A percentile compares a stretch with the other conserved stretches of the same genome.
Evolutionary conservation across 2,113 vertebrate genomes (phyloP).

Genomic region (Suricata suricatta): DNA sequence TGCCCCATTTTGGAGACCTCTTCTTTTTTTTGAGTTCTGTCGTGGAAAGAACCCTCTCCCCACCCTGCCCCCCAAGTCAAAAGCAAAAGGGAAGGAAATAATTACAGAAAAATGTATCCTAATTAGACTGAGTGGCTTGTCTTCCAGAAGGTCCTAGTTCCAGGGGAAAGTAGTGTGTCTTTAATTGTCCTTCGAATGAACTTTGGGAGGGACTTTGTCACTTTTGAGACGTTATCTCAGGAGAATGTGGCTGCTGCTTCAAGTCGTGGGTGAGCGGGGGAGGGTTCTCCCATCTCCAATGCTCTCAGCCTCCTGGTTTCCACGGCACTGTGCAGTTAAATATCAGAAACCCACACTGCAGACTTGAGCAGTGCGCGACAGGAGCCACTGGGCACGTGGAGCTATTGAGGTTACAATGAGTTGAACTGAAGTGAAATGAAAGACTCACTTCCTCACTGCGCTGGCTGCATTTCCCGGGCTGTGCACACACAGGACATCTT

Average conservation of each 20-base stretch:
- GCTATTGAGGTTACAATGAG: neutral
- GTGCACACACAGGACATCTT: neutral
- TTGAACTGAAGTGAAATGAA: neutral
- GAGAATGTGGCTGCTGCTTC: slow-evolving; percentile 16
- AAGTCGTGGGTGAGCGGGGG: neutral
- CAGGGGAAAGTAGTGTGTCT: slow-evolving; percentile 37
- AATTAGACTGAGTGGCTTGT: slow-evolving; percentile 54
- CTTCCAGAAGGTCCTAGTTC: slow-evolving; percentile 17
- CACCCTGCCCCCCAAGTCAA: neutral
- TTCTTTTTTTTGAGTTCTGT: neutral
- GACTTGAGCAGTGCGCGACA: neutral
- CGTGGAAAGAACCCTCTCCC: neutral
- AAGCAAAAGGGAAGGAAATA: slow-evolving; percentile 65
- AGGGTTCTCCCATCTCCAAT: neutral
- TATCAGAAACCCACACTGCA: neutral
- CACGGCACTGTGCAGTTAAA: neutral
- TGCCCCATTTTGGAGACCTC: neutral
- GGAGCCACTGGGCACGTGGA: neutral
- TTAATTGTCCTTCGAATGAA: slow-evolving; percentile 51
- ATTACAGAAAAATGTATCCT: slow-evolving; percentile 53
- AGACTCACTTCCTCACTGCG: neutral
- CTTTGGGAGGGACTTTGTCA: slow-evolving; percentile 46
- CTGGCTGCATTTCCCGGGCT: neutral
- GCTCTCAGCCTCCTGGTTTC: neutral
- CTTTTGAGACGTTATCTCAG: slow-evolving; percentile 57